These are phyloP conservation scores for Bradypodion pumilum DNA, from an alignment of 2,797 vertebrate species.

Conservation along the genomic window DNA sequence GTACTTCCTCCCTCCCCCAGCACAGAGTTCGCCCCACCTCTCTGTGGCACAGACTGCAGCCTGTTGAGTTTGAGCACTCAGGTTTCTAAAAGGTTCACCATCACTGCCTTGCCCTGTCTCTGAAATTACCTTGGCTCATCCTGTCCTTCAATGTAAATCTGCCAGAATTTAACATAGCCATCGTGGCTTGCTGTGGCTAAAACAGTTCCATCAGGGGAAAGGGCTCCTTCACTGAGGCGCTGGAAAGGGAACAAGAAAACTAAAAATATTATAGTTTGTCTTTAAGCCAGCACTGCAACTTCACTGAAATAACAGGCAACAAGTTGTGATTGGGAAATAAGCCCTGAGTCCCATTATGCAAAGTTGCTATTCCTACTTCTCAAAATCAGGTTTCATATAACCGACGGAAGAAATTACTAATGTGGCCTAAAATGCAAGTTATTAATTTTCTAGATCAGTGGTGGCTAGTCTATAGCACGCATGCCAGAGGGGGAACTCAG, in stretches of 20 bases:
- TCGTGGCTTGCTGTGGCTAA: conserved; percentile 97
- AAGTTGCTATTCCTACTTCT: neutral
- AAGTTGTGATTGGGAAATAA: neutral
- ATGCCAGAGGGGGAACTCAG: too few relatives aligned
- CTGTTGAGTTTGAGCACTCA: too few relatives aligned
- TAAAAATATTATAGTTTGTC: too few relatives aligned
- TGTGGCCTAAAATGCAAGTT: neutral
- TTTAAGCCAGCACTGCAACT: neutral
- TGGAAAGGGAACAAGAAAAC: conserved; percentile 55
- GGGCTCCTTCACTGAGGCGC: conserved; percentile 94
- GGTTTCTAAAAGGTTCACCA: too few relatives aligned
- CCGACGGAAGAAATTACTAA: neutral
- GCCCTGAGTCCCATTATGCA: neutral
- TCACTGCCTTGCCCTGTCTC: conserved; percentile 1
- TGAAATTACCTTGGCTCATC: conserved; percentile 90
- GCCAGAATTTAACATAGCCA: conserved; percentile 98
- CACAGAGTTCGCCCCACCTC: too few relatives aligned
- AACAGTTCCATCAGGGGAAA: conserved; percentile 96
- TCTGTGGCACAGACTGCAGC: too few relatives aligned
- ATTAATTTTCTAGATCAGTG: neutral
- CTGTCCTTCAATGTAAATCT: conserved; percentile 96
- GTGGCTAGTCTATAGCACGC: too few relatives aligned
- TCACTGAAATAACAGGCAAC: neutral
- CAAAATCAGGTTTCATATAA: neutral
- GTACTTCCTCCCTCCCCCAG: too few relatives aligned